A percentile compares a stretch with the other conserved stretches of the same genome.
phyloP scores from a whole-genome alignment of 2,888 invertebrate species.

The Ischnus inquisitorius region DNA sequence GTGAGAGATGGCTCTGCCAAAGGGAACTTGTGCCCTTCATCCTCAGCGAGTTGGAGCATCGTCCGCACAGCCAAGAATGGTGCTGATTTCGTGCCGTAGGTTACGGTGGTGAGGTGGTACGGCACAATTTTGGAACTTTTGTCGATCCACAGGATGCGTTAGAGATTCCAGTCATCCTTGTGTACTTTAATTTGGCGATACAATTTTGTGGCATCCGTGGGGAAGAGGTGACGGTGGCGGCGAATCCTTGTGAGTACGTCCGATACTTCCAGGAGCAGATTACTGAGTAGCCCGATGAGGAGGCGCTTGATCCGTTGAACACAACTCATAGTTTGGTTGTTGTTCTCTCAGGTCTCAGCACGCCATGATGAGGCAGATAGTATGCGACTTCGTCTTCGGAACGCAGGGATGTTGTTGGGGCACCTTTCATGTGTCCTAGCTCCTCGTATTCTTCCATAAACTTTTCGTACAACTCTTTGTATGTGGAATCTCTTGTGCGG shows the following conservation, averaged over 20 bases:
- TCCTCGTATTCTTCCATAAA: no score
- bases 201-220: slow-evolving; percentile 17
- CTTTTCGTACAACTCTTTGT: no score
- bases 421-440: no score
- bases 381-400: no score
- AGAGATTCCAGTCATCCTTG: slow-evolving; percentile 74
- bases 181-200: slow-evolving; percentile 33
- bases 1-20: no score
- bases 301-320: no score
- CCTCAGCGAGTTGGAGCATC: slow-evolving; percentile 36
- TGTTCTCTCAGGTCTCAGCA: no score
- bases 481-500: no score
- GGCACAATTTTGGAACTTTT: background rate
- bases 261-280: slow-evolving; percentile 72
- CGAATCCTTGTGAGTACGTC: slow-evolving; percentile 31
- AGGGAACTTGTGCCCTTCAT: slow-evolving; percentile 51
- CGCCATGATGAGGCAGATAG: no score
- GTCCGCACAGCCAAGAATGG: slow-evolving; percentile 49
- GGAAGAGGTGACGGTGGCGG: background rate
- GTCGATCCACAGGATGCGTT: slow-evolving; percentile 79
- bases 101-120: slow-evolving; percentile 37
- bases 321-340: no score
- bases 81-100: slow-evolving; percentile 51
- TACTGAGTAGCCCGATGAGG: no score
- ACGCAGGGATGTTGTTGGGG: no score